Evolutionary conservation across 2,888 invertebrate genomes (phyloP).

Genomic region (Aporophyla nigra): DNA sequence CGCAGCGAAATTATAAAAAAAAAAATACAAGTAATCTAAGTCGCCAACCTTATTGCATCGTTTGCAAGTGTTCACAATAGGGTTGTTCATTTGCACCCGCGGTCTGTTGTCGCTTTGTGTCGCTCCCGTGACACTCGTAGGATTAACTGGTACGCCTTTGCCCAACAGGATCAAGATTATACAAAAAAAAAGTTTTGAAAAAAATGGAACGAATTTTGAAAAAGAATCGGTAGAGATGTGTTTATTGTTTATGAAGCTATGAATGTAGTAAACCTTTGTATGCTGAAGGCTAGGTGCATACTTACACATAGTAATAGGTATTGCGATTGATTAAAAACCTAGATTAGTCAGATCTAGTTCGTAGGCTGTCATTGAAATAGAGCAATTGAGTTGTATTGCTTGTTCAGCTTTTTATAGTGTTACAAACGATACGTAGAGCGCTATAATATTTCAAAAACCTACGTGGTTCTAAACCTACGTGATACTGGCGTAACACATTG

Average conservation of each 20-base stretch:
- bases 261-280: neutral
- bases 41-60: constrained; percentile 58
- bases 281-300: neutral
- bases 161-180: constrained; percentile 60
- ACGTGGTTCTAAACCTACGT: no score
- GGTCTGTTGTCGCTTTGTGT: constrained; percentile 62
- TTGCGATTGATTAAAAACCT: neutral
- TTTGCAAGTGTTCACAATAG: constrained; percentile 71
- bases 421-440: no score
- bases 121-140: constrained; percentile 74
- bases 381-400: neutral
- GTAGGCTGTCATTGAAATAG: neutral
- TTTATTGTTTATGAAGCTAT: neutral
- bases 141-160: constrained; percentile 83
- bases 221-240: neutral
- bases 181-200: constrained; percentile 48
- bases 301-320: neutral
- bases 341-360: neutral
- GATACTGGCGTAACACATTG: no score
- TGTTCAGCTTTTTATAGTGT: neutral
- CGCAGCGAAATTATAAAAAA: neutral
- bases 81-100: constrained; percentile 77
- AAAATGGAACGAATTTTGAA: constrained; percentile 9
- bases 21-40: neutral
- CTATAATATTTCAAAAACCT: no score